Conservation (phyloP, 2,797 vertebrate genomes). For the Spinus pinus region DNA sequence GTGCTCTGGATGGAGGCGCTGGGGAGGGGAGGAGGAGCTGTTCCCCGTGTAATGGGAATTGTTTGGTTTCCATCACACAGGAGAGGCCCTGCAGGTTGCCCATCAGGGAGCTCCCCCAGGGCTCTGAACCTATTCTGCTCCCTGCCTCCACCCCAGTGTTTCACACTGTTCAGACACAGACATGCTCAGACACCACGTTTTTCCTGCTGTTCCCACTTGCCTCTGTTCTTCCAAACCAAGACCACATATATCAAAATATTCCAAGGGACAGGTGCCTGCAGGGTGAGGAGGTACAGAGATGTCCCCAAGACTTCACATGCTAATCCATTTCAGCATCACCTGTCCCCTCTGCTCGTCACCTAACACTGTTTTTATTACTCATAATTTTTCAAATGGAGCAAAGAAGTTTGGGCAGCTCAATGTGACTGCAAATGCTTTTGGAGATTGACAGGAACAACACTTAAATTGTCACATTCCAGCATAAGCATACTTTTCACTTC, state of each 20-base stretch:
- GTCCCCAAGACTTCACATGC: not conserved
- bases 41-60: fast-evolving
- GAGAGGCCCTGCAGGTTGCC: not conserved
- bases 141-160: not conserved
- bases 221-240: not conserved
- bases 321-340: not conserved
- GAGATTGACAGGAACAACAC: slow-evolving; percentile 28
- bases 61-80: fast-evolving
- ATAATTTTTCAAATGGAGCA: not conserved
- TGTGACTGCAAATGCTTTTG: not conserved
- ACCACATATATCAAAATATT: not conserved
- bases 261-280: not conserved
- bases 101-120: not conserved
- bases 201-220: not conserved
- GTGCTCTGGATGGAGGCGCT: not conserved
- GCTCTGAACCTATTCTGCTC: not conserved
- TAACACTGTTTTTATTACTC: not conserved
- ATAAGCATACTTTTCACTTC: not conserved
- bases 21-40: not conserved
- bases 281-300: not conserved
- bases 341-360: not conserved
- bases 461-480: slow-evolving; percentile 18
- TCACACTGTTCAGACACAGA: not conserved
- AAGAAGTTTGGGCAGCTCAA: not conserved
- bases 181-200: not conserved